Evolutionary conservation across 2,888 invertebrate species (phyloP), one percentile per base, ranked within the genome.

Genomic region (Plebejus anna): DNA sequence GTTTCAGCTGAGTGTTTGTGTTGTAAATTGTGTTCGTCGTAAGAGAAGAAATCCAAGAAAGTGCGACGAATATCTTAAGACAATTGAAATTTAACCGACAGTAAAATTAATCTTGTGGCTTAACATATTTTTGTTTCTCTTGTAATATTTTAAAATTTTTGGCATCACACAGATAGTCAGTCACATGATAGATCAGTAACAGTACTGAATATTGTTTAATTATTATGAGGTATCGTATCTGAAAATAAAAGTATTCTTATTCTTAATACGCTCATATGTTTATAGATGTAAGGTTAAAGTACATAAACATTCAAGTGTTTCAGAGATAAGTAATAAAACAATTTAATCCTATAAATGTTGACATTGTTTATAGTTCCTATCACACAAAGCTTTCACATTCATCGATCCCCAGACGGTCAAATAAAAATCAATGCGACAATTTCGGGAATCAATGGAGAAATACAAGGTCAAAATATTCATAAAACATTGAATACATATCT

Each of bases 401-500:
- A 66, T 66, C 1, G 61, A 66, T 32, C 11, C 32, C 32, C 66
- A 32, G 13, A 66, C 36, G 36, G 66, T 66, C 32, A 32, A 66
- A 36, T 36, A 13, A 32, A 13, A 66, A 66, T 66, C 66, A 28
- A 28, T 28, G 61, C 9, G 2, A 22, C 59, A n/a, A 61, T 61
- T 61, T 61, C 22, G 28, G 61, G 11, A 28, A 61, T 61, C 61
- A 28, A 61, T 61, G 28, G 61, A 61, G 28, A 61, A 61, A 28
- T 71, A 42, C 71, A 71, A 71, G 71, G 73, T 28, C 22, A 73
- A 16, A 32, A 28, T 28, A 51, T 32, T 51, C 73, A 75, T 79
- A 76, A 47, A 75, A 75, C 61, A 66, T 76, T 77, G 75, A 75
- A 76, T 78, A 78, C 70, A n/a, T 77, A 78, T 78, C 79, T 75